Evolutionary conservation across 1,140 invertebrate species (phyloP), one percentile per base, ranked within the genome.

Genomic region (Papilio polytes): DNA sequence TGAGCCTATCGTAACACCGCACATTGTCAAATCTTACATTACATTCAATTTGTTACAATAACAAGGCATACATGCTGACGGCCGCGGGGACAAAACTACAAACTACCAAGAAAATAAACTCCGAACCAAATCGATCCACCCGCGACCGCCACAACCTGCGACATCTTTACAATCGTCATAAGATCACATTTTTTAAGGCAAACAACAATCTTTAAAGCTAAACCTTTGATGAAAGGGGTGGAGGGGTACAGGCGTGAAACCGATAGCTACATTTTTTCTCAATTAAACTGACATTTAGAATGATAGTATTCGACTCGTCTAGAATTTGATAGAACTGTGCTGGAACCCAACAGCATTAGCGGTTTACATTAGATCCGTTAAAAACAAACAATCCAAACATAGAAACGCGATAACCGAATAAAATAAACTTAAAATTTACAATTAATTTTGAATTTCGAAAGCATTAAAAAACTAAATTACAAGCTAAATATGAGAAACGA

Each of bases 151-250:
- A 79, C 85, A 73, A 79, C 84, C 87, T 82, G 85, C 84, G 87
- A 90, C 89, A 93, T 85, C 91, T 89, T 90, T 92, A 93, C 90
- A 94, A 91, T 91, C 92, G 89, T 94, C 93, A 92, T 93, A 94
- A 94, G 92, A 94, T 94, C 93, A 94, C 93, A 94, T 94, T 94
- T 41, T 91, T 93, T 94, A 94, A 94, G 93, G 92, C 93, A 94
- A 94, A 94, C 92, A 93, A 94, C 92, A 94, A 94, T 93, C 85
- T 90, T 94, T 94, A 94, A 94, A 94, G 92, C 92, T 94, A 94
- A 93, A 93, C 88, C 88, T 91, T 93, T 93, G 88, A 92, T 90
- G 86, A 88, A 86, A 83, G 84, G 78, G 81, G 88, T 18, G 77
- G 36, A 15, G 36, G n/a, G 84, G 82, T 80, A 83, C 83, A 84